A percentile compares a stretch with the other conserved stretches of the same genome.
Evolutionary conservation across 2,797 vertebrate species (phyloP).

Genomic region (Mus spretus): DNA sequence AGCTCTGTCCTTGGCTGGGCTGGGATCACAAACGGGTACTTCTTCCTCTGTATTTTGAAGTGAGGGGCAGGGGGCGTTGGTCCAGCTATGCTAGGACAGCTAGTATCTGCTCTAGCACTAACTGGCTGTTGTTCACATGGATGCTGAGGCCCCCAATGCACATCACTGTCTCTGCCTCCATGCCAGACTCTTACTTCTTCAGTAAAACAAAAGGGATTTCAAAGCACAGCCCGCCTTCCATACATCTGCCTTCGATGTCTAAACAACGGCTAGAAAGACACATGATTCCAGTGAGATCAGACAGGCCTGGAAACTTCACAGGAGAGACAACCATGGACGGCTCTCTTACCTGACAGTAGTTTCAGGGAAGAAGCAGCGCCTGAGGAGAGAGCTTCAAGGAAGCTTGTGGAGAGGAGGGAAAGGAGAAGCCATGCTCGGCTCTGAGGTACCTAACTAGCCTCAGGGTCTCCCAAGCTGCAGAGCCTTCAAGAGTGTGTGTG

Average conservation of each 20-base stretch:
- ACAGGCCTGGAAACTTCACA: neutral
- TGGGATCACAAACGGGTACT: neutral
- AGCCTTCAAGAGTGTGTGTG: neutral
- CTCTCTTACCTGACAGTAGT: neutral
- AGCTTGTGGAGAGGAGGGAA: no score
- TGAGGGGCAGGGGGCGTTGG: neutral
- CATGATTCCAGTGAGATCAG: neutral
- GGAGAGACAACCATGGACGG: no score
- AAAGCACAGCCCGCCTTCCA: neutral
- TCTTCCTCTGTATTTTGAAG: neutral
- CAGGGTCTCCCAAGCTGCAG: neutral
- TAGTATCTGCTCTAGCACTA: neutral
- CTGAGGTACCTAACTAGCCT: neutral
- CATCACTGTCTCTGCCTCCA: neutral
- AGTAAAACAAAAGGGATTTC: neutral
- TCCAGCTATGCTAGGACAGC: neutral
- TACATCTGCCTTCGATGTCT: neutral
- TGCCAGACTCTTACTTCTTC: neutral
- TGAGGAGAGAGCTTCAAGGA: neutral
- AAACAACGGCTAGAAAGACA: neutral
- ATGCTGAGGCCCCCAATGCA: neutral
- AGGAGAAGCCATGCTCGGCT: neutral
- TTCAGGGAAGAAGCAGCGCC: no score
- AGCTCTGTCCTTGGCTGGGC: neutral
- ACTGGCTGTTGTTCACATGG: neutral